Evolutionary conservation across 1,140 invertebrate genomes (phyloP), one percentile per base, ranked within the genome.

Genomic region (Achroia grisella): DNA sequence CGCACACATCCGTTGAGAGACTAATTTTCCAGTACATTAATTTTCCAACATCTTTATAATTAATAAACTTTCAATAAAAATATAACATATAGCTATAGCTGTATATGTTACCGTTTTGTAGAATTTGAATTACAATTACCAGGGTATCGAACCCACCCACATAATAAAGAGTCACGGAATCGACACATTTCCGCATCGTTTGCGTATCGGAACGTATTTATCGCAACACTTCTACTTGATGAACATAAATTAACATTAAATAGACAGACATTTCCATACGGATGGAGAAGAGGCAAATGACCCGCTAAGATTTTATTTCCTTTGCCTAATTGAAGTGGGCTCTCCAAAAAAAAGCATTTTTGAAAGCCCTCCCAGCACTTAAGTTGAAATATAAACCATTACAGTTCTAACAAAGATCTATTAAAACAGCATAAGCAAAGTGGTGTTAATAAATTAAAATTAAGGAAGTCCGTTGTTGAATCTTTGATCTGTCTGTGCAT

Each of bases 381-480:
- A 32, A n/a, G n/a, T n/a, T n/a, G n/a, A 9, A 10, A 15, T 14
- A 31, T 42, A 32, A 13, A 42, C 2, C 17, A 3, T 23, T 6
- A 23, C 17, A 23, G 6, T 17, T 27, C 0, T n/a, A 43, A 41
- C 23, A 51, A 44, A 43, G 11, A 49, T 10, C 29, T 29, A 39
- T 39, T 39, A 17, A 12, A 41, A 15, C 13, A 14, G 13, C 34
- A n/a, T 39, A 15, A 8, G 12, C 30, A 27, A 28, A 50, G 17
- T 36, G 41, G 32, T 44, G 39, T 52, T 55, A 29, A 50, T 36
- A 48, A 58, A 55, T 52, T 54, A 52, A 52, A 53, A 54, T 54
- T 48, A 56, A 59, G 42, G 32, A 42, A 50, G 46, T 39, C 31
- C 30, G 2, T 9, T 23, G 30, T 36, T 33, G 29, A 34, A 35